Evolutionary conservation across 2,797 vertebrate species (phyloP).

Genomic region (Echeneis naucrates): DNA sequence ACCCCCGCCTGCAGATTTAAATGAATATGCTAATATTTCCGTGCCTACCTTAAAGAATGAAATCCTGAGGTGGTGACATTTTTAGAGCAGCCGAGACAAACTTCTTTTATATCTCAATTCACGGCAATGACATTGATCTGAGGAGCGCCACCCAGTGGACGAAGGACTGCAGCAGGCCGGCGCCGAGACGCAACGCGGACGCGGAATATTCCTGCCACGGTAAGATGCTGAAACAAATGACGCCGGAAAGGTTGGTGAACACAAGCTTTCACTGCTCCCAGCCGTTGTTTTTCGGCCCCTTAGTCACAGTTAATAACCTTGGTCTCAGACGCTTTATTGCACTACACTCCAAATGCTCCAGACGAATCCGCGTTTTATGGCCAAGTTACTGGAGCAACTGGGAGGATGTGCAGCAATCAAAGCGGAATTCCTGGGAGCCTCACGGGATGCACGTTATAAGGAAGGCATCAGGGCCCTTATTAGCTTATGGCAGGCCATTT

Average conservation of each 20-base stretch:
- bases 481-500: constrained; percentile 81
- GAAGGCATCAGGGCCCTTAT: constrained; percentile 80
- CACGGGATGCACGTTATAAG: constrained; percentile 88
- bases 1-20: background rate
- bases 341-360: constrained; percentile 89
- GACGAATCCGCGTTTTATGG: constrained; percentile 93
- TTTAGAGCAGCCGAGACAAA: constrained; percentile 51
- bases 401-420: constrained; percentile 95
- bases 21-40: constrained; percentile 24
- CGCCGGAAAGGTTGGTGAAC: constrained; percentile 77
- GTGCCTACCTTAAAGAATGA: constrained; percentile 70
- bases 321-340: constrained; percentile 92
- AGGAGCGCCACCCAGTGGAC: constrained; percentile 94
- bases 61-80: constrained; percentile 53
- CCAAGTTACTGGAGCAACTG: constrained; percentile 93
- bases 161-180: constrained; percentile 22
- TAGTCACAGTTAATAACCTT: constrained; percentile 91
- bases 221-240: constrained; percentile 81
- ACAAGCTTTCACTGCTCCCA: constrained; percentile 81
- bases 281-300: constrained; percentile 83
- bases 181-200: constrained; percentile 18
- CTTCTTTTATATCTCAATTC: constrained; percentile 78
- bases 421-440: constrained; percentile 91
- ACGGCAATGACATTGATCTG: constrained; percentile 99
- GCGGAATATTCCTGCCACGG: constrained; percentile 69